Evolutionary conservation across 2,888 invertebrate species (phyloP).

Genomic region (Brenthis hecate): DNA sequence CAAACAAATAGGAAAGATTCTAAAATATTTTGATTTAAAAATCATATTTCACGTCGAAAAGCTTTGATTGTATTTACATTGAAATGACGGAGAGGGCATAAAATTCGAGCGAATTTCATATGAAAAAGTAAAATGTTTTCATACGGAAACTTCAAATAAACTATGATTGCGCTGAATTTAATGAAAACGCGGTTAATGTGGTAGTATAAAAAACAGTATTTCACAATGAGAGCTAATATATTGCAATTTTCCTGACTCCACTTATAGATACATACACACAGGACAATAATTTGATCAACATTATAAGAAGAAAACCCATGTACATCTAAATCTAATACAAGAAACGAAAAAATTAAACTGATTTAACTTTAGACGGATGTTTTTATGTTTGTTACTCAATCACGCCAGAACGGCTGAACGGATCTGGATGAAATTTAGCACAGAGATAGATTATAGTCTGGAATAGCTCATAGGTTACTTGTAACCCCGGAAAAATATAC

Average conservation of each 20-base stretch:
- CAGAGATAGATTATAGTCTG: too few relatives aligned
- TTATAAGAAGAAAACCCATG: too few relatives aligned
- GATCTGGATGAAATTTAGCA: too few relatives aligned
- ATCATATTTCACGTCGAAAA: not conserved
- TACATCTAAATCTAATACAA: too few relatives aligned
- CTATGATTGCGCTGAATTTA: not conserved
- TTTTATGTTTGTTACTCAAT: too few relatives aligned
- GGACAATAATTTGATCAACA: too few relatives aligned
- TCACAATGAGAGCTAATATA: not conserved
- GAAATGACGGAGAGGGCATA: not conserved
- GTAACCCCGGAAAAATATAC: too few relatives aligned
- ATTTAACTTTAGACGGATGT: too few relatives aligned
- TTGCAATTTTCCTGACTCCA: not conserved
- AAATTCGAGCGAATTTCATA: constrained; percentile 11
- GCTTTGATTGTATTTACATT: constrained; percentile 10
- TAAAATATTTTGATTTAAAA: constrained; percentile 8
- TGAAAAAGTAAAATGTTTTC: constrained; percentile 3
- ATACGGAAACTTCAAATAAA: not conserved
- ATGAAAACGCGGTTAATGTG: constrained; percentile 1
- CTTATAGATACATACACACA: too few relatives aligned
- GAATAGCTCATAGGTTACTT: too few relatives aligned
- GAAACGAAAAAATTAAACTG: too few relatives aligned
- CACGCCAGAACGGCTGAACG: too few relatives aligned
- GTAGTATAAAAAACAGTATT: not conserved
- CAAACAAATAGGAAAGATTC: not conserved